Evolutionary conservation across 37 sponge, comb jelly and placozoan species (phyloP), one percentile per base, ranked within the genome.

Genomic region (Diacarnus erythraeanus): DNA sequence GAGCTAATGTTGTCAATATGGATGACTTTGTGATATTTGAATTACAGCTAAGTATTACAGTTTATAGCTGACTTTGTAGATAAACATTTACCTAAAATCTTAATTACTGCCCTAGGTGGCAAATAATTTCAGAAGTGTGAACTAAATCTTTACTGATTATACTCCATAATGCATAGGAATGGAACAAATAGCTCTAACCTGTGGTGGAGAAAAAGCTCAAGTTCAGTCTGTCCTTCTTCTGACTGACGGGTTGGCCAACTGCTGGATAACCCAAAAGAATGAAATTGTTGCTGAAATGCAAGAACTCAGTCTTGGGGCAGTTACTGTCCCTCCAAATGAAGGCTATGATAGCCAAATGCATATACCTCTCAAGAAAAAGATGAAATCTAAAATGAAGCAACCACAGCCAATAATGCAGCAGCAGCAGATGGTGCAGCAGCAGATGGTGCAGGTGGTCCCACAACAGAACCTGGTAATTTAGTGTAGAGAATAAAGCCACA

Each of bases 171-270:
- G 21, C 35, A 10, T 37, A 71, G 75, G 75, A 2, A 54, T 74
- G 58, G 58, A 74, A 27, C 58, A 74, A 31, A 54, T 54, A 33
- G 36, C 58, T 3, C 75, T 57, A 8, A 74, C 57, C 22, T 37
- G 34, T 35, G 75, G 75, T 10, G 72, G 44, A 21, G 68, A 38
- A 54, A 91, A 75, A 67, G 89, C 92, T 31, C 30, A 92, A 54
- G 97, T 96, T 26, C 87, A 90, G 42, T 92, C 97, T 21, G 94
- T 96, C 17, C 86, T 96, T 8, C 82, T 96, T 70, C 71, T 96
- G 42, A 96, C 97, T 41, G 97, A 96, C 71, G 97, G 97, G 21
- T 76, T 86, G 30, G 97, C 97, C 20, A 93, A 92, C 56, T 54
- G 67, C 22, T 93, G 97, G 0, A 75, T 93, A 59, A 80, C 81